phyloP scores from a whole-genome alignment of 2,797 vertebrate species.

The Cygnus olor region DNA sequence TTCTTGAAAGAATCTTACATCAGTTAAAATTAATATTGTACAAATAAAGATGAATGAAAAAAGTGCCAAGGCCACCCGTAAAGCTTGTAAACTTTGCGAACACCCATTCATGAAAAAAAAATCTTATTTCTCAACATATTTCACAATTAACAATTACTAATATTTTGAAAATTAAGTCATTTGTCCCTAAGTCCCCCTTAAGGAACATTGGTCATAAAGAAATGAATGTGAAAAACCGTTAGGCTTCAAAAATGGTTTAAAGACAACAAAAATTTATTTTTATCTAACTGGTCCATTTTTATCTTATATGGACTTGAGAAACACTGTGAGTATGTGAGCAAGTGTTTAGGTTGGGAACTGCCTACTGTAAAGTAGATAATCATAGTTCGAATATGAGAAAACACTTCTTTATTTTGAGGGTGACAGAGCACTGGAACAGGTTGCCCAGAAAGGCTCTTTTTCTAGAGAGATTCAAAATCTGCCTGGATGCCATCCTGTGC shows the following conservation, averaged over 20 bases:
- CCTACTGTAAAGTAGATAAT: neutral
- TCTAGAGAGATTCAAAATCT: no score
- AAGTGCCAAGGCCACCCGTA: neutral
- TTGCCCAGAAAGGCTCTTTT: no score
- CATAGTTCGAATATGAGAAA: neutral
- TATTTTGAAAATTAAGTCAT: neutral
- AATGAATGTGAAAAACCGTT: neutral
- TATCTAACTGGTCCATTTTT: neutral
- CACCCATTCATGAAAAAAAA: neutral
- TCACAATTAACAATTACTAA: neutral
- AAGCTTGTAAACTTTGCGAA: neutral
- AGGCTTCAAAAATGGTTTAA: neutral
- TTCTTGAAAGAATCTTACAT: neutral
- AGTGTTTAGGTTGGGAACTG: neutral
- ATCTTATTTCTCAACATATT: neutral
- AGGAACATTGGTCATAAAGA: neutral
- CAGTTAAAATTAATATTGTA: neutral
- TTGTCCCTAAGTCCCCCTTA: neutral
- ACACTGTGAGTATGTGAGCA: neutral
- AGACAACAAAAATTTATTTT: neutral
- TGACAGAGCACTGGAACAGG: no score
- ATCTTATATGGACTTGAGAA: neutral
- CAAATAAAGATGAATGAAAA: neutral
- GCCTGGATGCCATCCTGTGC: no score
- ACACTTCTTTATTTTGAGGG: no score